Evolutionary conservation across 2,113 vertebrate species (phyloP).

Genomic region (Sula dactylatra): DNA sequence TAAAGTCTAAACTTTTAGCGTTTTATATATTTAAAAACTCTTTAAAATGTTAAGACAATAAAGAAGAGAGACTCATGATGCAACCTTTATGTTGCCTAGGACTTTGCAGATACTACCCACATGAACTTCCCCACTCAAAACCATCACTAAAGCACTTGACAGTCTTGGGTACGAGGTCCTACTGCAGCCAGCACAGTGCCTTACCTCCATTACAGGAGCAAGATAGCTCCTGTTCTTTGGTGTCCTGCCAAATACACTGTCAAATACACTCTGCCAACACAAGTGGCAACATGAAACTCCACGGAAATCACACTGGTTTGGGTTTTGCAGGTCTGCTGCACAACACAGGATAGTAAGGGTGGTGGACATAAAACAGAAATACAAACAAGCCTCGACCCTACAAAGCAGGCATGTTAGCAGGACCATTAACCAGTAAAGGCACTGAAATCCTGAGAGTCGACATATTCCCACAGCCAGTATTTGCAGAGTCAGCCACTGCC

Average conservation of each 20-base stretch:
- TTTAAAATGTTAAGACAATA: background rate
- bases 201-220: background rate
- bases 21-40: background rate
- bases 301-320: fast-evolving
- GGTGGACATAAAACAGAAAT: background rate
- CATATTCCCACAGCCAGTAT: background rate
- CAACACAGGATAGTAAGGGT: background rate
- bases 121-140: background rate
- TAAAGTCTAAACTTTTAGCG: background rate
- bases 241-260: background rate
- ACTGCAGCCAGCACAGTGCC: background rate
- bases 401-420: background rate
- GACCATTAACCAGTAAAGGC: background rate
- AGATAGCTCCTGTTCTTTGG: slow-evolving; percentile 7
- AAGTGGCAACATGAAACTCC: background rate
- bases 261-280: background rate
- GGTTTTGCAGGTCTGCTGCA: background rate
- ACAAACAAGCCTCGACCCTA: background rate
- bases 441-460: background rate
- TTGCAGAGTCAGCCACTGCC: background rate
- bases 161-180: background rate
- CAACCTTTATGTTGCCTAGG: background rate
- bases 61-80: background rate
- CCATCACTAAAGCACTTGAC: background rate
- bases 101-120: background rate